Evolutionary conservation across 2,113 vertebrate species (phyloP).

Genomic region (Alligator sinensis): DNA sequence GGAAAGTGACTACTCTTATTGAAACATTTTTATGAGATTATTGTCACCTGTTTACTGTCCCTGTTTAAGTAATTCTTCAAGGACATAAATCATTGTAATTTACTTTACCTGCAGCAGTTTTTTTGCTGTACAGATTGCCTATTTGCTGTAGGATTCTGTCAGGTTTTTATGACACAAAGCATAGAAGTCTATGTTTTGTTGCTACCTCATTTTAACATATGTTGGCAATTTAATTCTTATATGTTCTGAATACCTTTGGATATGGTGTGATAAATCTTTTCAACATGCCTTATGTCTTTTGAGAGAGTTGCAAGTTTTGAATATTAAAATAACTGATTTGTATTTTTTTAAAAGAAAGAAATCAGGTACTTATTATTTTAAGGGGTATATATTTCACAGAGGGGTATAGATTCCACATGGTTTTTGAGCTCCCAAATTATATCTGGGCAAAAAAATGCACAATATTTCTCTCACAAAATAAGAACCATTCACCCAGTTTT

Average conservation of each 20-base stretch:
- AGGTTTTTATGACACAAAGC: not conserved
- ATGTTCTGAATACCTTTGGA: not conserved
- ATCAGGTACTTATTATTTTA: not conserved
- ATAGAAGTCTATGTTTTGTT: not conserved
- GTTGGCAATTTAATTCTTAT: not conserved
- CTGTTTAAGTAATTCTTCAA: not conserved
- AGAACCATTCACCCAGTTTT: constrained; percentile 19
- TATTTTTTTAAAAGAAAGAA: not conserved
- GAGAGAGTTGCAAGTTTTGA: not conserved
- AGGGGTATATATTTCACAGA: not conserved
- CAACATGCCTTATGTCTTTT: not conserved
- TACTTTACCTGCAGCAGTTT: not conserved
- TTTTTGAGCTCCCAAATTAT: not conserved
- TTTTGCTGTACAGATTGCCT: not conserved
- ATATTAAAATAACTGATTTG: not conserved
- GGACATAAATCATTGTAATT: not conserved
- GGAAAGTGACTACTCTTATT: not conserved
- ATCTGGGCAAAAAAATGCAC: not conserved
- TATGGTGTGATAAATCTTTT: not conserved
- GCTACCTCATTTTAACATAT: not conserved
- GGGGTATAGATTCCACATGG: not conserved
- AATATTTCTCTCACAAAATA: constrained; percentile 17
- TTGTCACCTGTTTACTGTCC: not conserved
- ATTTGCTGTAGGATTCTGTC: not conserved
- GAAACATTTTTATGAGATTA: not conserved